Percentiles rank a stretch among this genome's conserved stretches.
phyloP scores from a whole-genome alignment of 2,113 vertebrate genomes.

The Poecilia latipinna region DNA sequence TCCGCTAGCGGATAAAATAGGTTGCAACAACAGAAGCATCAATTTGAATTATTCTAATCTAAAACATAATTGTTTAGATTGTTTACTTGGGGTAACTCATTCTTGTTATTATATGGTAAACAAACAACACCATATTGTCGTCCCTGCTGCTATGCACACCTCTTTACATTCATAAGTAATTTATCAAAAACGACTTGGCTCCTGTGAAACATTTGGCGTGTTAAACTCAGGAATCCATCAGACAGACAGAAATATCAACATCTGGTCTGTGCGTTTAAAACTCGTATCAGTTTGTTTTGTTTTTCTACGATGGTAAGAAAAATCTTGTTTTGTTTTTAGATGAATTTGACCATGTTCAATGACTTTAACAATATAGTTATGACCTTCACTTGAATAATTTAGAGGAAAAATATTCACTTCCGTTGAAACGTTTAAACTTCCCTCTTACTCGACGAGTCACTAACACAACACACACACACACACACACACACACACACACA shows the following conservation, averaged over 20 bases:
- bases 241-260: neutral
- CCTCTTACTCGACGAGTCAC: too few species aligned
- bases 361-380: neutral
- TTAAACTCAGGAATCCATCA: neutral
- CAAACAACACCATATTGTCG: neutral
- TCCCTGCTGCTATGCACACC: neutral
- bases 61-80: neutral
- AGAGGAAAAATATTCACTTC: neutral
- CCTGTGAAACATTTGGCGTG: neutral
- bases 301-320: neutral
- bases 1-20: neutral
- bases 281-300: neutral
- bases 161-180: neutral
- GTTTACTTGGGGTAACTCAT: neutral
- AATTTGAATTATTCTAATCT: neutral
- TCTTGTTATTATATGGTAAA: neutral
- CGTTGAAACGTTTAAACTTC: neutral
- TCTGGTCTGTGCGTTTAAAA: neutral
- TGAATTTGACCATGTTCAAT: neutral
- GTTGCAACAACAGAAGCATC: neutral
- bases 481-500: too few species aligned
- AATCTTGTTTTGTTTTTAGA: neutral
- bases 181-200: neutral
- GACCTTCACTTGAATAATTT: neutral
- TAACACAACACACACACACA: too few species aligned